Percentiles rank a stretch among this genome's conserved stretches.
Conservation (phyloP, 2,113 vertebrate genomes). For the Ageneiosus marmoratus region DNA sequence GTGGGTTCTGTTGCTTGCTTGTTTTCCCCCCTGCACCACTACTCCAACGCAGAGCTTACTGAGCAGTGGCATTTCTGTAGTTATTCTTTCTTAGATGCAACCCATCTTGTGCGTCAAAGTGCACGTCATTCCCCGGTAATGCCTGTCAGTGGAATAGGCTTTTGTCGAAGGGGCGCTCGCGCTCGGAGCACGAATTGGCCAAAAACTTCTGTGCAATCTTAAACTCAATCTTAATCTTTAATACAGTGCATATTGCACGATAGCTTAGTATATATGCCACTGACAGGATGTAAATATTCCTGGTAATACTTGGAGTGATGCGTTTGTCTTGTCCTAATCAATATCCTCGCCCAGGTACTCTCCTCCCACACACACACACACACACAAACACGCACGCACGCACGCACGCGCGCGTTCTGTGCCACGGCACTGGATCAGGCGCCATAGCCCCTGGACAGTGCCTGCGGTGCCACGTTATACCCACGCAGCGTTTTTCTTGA, state of each 20-base stretch:
- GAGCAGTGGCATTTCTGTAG: conserved; percentile 64
- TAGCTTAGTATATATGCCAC: background rate
- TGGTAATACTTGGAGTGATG: conserved; percentile 53
- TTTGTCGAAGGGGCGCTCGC: conserved; percentile 38
- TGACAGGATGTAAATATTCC: conserved; percentile 31
- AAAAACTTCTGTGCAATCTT: background rate
- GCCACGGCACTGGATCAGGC: conserved; percentile 37
- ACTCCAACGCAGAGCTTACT: conserved; percentile 55
- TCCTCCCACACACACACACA: conserved; percentile 58
- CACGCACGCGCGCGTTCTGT: conserved; percentile 53
- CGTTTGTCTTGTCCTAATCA: conserved; percentile 68
- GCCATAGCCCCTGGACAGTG: conserved; percentile 26
- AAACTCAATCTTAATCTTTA: background rate
- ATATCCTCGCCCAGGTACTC: conserved; percentile 71
- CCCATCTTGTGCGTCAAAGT: conserved; percentile 75
- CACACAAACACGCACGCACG: conserved; percentile 59
- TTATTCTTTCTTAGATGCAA: conserved; percentile 72
- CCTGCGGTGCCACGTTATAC: conserved; percentile 44
- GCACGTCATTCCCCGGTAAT: conserved; percentile 75
- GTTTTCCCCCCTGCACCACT: background rate
- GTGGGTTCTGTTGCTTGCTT: background rate
- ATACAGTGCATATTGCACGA: too few species aligned
- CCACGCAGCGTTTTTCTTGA: conserved; percentile 16
- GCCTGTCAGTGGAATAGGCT: conserved; percentile 62
- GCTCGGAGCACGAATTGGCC: background rate